phyloP scores from a whole-genome alignment of 2,888 invertebrate species.

The Chaetogeoica ovagalla region DNA sequence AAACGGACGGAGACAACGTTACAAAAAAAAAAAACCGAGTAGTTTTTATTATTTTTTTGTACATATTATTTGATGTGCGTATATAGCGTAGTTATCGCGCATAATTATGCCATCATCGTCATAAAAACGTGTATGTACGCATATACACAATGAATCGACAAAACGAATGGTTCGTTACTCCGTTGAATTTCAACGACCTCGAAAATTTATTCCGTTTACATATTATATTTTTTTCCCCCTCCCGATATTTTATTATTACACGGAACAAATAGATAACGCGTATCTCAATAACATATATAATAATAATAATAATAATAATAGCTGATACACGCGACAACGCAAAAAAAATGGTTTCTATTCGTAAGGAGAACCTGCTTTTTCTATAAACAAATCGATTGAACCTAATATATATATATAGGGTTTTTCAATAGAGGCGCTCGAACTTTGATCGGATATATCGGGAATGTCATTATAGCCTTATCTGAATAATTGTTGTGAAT shows the following conservation, averaged over 20 bases:
- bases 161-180: slow-evolving; percentile 38
- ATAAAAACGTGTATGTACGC: slow-evolving; percentile 9
- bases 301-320: too few relatives aligned
- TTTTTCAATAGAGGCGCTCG: too few relatives aligned
- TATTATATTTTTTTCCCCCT: neutral
- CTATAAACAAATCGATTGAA: too few relatives aligned
- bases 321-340: neutral
- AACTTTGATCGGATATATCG: too few relatives aligned
- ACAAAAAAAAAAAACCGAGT: neutral
- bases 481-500: too few relatives aligned
- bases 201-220: slow-evolving; percentile 2
- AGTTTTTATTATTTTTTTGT: too few relatives aligned
- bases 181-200: slow-evolving; percentile 39
- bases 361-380: too few relatives aligned
- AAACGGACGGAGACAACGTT: too few relatives aligned
- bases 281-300: slow-evolving; percentile 1
- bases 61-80: neutral
- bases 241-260: neutral
- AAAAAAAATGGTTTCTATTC: too few relatives aligned
- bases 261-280: slow-evolving; percentile 10
- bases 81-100: slow-evolving; percentile 4
- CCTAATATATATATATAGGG: too few relatives aligned
- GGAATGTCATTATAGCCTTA: too few relatives aligned
- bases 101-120: slow-evolving; percentile 33
- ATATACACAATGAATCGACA: slow-evolving; percentile 24